phyloP scores from a whole-genome alignment of 1,140 invertebrate species.

The Leptinotarsa texana region DNA sequence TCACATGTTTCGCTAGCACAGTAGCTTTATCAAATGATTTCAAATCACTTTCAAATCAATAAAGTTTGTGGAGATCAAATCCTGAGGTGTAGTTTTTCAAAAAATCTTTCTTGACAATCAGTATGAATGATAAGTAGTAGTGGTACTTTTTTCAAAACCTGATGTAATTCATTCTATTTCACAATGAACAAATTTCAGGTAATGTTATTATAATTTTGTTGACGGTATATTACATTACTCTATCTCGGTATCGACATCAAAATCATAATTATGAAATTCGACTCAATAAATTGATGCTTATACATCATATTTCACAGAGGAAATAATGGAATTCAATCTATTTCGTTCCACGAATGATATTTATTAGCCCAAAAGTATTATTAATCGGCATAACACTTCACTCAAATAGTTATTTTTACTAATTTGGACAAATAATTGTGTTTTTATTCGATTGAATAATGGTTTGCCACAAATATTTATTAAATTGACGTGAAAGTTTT shows the following conservation, averaged over 20 bases:
- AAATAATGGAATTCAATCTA: background rate
- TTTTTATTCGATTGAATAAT: background rate
- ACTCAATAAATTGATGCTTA: background rate
- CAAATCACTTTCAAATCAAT: too few species aligned
- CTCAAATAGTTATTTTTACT: background rate
- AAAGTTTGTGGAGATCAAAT: too few species aligned
- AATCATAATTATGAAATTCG: background rate
- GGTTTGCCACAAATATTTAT: background rate
- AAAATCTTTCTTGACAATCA: too few species aligned
- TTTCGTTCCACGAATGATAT: background rate
- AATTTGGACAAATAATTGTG: background rate
- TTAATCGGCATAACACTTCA: background rate
- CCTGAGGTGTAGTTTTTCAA: too few species aligned
- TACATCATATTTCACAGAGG: background rate
- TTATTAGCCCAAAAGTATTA: conserved; percentile 3
- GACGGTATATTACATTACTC: background rate
- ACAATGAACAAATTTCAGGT: too few species aligned
- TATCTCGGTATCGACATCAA: background rate
- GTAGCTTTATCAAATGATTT: too few species aligned
- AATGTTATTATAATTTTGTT: too few species aligned
- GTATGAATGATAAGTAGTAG: too few species aligned
- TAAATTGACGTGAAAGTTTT: background rate
- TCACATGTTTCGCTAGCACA: too few species aligned
- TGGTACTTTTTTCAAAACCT: too few species aligned
- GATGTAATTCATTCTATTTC: too few species aligned